phyloP scores from a whole-genome alignment of 2,113 vertebrate genomes.

The Pitta sordida region DNA sequence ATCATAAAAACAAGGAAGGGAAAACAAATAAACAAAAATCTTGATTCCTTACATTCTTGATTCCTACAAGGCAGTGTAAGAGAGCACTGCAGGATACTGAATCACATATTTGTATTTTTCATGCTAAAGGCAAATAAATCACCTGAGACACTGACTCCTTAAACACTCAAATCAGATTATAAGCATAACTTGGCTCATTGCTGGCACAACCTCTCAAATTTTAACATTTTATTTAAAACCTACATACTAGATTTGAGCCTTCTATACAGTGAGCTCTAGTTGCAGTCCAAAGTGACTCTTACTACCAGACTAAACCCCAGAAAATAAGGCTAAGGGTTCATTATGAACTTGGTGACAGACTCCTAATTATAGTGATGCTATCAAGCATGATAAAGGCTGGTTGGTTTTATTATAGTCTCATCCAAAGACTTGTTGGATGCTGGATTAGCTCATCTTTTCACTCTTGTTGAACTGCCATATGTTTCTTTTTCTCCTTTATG shows the following conservation, averaged over 20 bases:
- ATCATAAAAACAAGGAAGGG: neutral
- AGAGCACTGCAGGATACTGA: neutral
- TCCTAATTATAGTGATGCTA: conserved; percentile 64
- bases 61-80: neutral
- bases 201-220: neutral
- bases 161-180: neutral
- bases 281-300: conserved; percentile 35
- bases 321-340: conserved; percentile 53
- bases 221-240: conserved; percentile 31
- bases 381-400: conserved; percentile 62
- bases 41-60: neutral
- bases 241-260: neutral
- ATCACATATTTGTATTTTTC: neutral
- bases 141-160: neutral
- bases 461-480: conserved; percentile 59
- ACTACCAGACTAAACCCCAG: conserved; percentile 19
- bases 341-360: conserved; percentile 55
- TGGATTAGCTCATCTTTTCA: conserved; percentile 66
- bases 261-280: neutral
- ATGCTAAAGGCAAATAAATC: conserved; percentile 15
- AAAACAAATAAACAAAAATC: neutral
- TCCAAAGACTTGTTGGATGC: conserved; percentile 58
- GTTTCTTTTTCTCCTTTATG: conserved; percentile 62
- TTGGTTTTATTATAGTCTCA: conserved; percentile 60
- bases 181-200: neutral